A percentile compares a stretch with the other conserved stretches of the same genome.
phyloP scores from a whole-genome alignment of 2,888 invertebrate species.

The Amphimallon solstitiale region DNA sequence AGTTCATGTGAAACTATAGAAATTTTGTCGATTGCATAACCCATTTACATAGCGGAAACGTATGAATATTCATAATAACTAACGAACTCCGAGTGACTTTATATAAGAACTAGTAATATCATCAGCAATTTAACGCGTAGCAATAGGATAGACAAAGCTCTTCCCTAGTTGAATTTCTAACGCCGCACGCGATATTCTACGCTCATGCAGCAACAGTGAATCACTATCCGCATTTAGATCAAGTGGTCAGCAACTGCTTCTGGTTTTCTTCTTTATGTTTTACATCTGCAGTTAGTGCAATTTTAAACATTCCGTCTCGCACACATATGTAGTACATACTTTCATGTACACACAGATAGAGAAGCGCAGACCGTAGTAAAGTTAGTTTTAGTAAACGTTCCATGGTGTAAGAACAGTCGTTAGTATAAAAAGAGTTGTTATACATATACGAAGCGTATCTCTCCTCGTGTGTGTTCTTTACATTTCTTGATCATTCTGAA shows the following conservation, averaged over 20 bases:
- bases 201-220: constrained; percentile 22
- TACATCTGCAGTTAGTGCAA: constrained; percentile 41
- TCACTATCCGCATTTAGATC: constrained; percentile 42
- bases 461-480: no score
- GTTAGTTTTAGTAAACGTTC: constrained; percentile 12
- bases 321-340: neutral
- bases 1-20: no score
- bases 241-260: constrained; percentile 42
- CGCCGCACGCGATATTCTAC: constrained; percentile 6
- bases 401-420: no score
- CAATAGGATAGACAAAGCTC: constrained; percentile 7
- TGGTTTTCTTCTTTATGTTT: constrained; percentile 41
- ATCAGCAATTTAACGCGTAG: no score
- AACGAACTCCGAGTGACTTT: no score
- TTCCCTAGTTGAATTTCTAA: constrained; percentile 13
- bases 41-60: no score
- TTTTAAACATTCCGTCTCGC: constrained; percentile 39
- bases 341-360: neutral
- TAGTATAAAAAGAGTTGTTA: no score
- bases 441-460: no score
- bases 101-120: no score
- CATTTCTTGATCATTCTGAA: no score
- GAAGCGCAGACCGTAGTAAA: neutral
- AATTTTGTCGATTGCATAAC: no score
- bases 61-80: no score